These are phyloP conservation scores for Chloroclysta siterata DNA, from an alignment of 2,888 invertebrate species.

Conservation along the genomic window DNA sequence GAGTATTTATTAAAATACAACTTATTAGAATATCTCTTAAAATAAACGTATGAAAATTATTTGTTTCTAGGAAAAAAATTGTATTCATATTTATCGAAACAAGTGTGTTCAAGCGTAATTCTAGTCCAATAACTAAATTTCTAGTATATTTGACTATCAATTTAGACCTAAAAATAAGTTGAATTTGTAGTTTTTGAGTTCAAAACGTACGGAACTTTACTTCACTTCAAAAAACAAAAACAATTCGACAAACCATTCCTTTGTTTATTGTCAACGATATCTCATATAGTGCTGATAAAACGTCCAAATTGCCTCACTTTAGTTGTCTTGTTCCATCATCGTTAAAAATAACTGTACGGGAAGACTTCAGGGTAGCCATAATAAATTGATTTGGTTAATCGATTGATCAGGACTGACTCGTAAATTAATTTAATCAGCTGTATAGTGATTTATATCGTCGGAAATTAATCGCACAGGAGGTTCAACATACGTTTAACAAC, in stretches of 20 bases:
- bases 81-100: too few relatives aligned
- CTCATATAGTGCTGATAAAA: not conserved
- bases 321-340: conserved; percentile 8
- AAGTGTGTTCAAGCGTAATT: too few relatives aligned
- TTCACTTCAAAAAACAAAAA: too few relatives aligned
- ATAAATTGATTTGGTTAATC: conserved; percentile 8
- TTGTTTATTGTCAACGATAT: not conserved
- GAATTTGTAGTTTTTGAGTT: too few relatives aligned
- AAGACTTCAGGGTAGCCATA: conserved; percentile 2
- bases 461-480: not conserved
- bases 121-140: too few relatives aligned
- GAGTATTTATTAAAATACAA: too few relatives aligned
- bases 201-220: too few relatives aligned
- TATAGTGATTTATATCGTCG: conserved; percentile 23
- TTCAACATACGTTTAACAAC: not conserved
- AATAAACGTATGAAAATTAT: too few relatives aligned
- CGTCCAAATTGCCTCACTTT: not conserved
- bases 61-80: too few relatives aligned
- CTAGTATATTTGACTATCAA: too few relatives aligned
- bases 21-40: too few relatives aligned
- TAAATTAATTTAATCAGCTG: conserved; percentile 16
- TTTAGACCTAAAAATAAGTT: too few relatives aligned
- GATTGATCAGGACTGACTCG: conserved; percentile 1
- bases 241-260: not conserved
- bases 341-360: conserved; percentile 16